Conservation (phyloP, 2,797 vertebrate genomes). For the Lycodopsis pacificus region DNA sequence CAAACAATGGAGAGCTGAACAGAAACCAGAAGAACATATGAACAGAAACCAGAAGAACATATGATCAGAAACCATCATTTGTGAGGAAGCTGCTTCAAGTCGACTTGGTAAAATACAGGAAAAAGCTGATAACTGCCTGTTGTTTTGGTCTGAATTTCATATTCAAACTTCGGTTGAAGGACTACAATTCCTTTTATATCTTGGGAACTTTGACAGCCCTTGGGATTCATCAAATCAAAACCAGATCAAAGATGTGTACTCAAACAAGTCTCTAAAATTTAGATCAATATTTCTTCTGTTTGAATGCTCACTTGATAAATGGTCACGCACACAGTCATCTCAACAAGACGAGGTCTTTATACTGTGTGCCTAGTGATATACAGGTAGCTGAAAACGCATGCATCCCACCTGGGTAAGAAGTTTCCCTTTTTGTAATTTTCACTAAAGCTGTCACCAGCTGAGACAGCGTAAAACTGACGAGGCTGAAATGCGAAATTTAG, state of each 20-base stretch:
- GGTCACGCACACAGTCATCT: conserved; percentile 27
- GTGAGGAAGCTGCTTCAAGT: conserved; percentile 37
- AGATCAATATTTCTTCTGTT: not conserved
- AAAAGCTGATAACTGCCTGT: not conserved
- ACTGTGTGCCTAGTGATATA: conserved; percentile 29
- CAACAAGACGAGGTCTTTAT: conserved; percentile 16
- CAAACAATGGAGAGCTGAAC: conserved; percentile 48
- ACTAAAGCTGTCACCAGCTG: conserved; percentile 4
- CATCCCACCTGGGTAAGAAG: conserved; percentile 4
- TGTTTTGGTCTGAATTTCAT: conserved; percentile 8
- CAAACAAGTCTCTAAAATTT: not conserved
- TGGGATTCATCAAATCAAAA: conserved; percentile 29
- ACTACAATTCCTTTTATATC: conserved; percentile 7
- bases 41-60: conserved; percentile 32
- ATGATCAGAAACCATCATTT: conserved; percentile 31
- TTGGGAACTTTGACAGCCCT: conserved; percentile 20
- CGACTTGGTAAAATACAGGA: conserved; percentile 8
- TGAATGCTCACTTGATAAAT: conserved; percentile 12
- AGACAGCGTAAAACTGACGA: conserved; percentile 1
- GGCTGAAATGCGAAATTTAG: conserved; percentile 20
- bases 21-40: conserved; percentile 39
- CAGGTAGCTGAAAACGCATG: conserved; percentile 14
- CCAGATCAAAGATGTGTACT: conserved; percentile 7
- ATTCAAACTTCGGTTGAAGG: conserved; percentile 26
- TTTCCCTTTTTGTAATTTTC: conserved; percentile 6